Conservation (phyloP, 2,888 invertebrate species). For the Leucoptera coffeella region DNA sequence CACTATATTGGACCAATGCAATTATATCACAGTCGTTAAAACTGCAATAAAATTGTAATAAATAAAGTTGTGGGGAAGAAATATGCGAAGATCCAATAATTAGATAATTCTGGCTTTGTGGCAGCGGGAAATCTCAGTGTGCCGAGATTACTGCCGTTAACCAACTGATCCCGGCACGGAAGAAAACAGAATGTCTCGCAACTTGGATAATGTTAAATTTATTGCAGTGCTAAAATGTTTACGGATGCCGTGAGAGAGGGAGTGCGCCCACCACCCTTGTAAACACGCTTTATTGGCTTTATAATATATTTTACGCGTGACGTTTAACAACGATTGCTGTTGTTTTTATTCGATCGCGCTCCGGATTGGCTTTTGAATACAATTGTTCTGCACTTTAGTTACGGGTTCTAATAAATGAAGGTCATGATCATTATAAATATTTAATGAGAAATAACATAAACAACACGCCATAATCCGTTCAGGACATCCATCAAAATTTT, state of each 20-base stretch:
- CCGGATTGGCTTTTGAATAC: no score
- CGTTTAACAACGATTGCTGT: constrained; percentile 54
- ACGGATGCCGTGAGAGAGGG: constrained; percentile 37
- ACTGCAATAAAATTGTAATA: no score
- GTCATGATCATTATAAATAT: no score
- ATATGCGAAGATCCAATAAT: constrained; percentile 27
- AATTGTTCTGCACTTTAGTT: no score
- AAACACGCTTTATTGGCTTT: constrained; percentile 55
- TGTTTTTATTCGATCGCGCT: no score
- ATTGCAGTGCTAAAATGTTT: constrained; percentile 52
- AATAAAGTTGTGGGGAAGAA: constrained; percentile 19
- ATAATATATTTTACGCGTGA: constrained; percentile 55
- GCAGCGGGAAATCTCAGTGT: constrained; percentile 34
- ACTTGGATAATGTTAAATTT: constrained; percentile 50
- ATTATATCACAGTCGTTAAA: no score
- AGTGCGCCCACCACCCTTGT: constrained; percentile 30
- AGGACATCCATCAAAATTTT: no score
- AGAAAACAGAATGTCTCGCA: constrained; percentile 47
- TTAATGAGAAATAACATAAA: no score
- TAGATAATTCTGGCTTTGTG: constrained; percentile 33
- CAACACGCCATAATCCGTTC: no score
- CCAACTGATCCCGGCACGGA: constrained; percentile 42
- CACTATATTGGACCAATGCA: no score
- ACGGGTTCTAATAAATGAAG: no score
- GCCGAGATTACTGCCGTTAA: constrained; percentile 46